Evolutionary conservation across 2,797 vertebrate species (phyloP).

Genomic region (Avahi laniger): DNA sequence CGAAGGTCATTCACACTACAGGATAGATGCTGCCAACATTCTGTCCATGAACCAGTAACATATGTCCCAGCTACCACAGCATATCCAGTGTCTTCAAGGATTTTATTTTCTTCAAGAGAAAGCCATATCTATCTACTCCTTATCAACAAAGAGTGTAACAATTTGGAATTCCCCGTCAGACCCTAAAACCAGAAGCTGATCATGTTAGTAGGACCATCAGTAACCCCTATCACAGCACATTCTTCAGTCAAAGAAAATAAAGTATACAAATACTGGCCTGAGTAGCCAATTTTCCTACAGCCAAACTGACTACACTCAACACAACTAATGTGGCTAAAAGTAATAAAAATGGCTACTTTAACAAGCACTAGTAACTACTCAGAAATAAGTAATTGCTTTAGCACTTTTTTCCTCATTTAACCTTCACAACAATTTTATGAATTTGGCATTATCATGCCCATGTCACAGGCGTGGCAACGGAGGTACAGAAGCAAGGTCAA

Average conservation of each 20-base stretch:
- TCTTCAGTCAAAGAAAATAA: background rate
- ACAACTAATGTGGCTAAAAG: background rate
- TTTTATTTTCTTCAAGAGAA: constrained; percentile 10
- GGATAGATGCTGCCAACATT: background rate
- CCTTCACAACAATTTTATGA: background rate
- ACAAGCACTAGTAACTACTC: background rate
- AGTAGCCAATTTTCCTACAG: background rate
- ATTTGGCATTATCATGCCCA: background rate
- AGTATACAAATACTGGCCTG: background rate
- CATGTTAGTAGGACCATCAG: background rate
- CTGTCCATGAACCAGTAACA: background rate
- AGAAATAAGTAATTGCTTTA: background rate
- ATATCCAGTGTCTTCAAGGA: background rate
- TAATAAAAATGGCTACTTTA: background rate
- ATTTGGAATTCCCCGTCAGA: background rate
- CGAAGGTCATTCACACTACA: background rate
- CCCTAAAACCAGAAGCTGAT: background rate
- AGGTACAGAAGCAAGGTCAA: background rate
- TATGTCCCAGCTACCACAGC: background rate
- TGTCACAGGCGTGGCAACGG: background rate
- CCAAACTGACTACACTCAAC: background rate
- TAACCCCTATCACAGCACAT: background rate
- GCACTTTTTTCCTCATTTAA: background rate
- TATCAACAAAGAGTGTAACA: background rate
- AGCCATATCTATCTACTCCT: background rate